Conservation (phyloP, 2,113 vertebrate genomes). For the Limanda limanda region DNA sequence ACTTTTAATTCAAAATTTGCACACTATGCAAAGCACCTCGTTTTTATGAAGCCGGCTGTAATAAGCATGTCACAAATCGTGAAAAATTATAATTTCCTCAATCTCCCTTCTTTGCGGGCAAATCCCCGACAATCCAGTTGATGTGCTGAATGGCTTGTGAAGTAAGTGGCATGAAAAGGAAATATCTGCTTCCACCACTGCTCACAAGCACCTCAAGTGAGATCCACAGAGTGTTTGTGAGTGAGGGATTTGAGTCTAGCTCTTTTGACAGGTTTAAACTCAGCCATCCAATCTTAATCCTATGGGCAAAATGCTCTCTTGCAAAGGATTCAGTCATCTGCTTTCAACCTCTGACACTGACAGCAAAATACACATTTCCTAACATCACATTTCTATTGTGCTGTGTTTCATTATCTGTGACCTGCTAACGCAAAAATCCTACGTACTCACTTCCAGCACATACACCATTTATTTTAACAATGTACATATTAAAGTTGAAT, state of each 20-base stretch:
- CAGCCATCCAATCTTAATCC: conserved; percentile 82
- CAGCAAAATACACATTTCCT: conserved; percentile 69
- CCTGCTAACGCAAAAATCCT: conserved; percentile 1
- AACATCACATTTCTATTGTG: conserved; percentile 63
- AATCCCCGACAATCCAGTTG: conserved; percentile 75
- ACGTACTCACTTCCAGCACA: background rate
- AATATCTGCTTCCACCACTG: conserved; percentile 78
- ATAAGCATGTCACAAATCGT: conserved; percentile 17
- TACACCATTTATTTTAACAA: background rate
- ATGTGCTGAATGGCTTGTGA: conserved; percentile 75
- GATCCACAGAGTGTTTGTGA: conserved; percentile 80
- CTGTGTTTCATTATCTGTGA: conserved; percentile 52
- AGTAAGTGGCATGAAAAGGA: conserved; percentile 80
- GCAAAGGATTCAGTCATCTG: conserved; percentile 80
- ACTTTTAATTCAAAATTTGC: conserved; percentile 2
- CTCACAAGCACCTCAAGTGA: conserved; percentile 77
- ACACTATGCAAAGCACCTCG: background rate
- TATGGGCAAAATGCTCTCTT: conserved; percentile 79
- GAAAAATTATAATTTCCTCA: conserved; percentile 52
- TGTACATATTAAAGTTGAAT: background rate
- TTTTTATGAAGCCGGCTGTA: conserved; percentile 23
- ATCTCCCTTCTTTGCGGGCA: conserved; percentile 49
- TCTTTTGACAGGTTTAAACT: conserved; percentile 82
- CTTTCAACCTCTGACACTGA: conserved; percentile 79
- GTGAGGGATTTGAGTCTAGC: conserved; percentile 79